These are phyloP conservation scores for Eupithecia tripunctaria DNA, from an alignment of 2,888 invertebrate species.

Conservation along the genomic window DNA sequence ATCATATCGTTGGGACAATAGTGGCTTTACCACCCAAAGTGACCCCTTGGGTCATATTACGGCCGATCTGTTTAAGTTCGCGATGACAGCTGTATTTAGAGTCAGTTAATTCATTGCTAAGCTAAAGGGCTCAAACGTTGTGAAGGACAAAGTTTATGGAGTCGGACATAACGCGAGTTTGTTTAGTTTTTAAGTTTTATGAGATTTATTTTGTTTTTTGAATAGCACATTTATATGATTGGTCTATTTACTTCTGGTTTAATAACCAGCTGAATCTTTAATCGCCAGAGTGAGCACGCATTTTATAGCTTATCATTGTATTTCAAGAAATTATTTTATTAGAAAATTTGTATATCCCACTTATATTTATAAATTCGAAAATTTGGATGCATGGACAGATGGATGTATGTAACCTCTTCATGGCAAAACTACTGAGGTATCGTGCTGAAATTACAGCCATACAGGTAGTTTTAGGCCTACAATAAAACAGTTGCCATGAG, in stretches of 20 bases:
- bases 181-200: neutral
- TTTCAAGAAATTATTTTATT: neutral
- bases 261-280: too few relatives aligned
- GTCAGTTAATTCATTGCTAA: conserved; percentile 42
- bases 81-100: conserved; percentile 48
- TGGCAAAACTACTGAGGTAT: too few relatives aligned
- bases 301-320: neutral
- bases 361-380: too few relatives aligned
- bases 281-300: too few relatives aligned
- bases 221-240: neutral
- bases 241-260: neutral
- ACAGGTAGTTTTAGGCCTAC: too few relatives aligned
- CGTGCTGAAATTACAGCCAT: too few relatives aligned
- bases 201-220: neutral
- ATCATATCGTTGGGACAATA: conserved; percentile 45
- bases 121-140: neutral
- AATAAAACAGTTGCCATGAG: too few relatives aligned
- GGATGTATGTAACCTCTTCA: too few relatives aligned
- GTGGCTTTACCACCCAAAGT: conserved; percentile 35
- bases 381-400: too few relatives aligned
- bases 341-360: too few relatives aligned
- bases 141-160: neutral
- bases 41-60: conserved; percentile 42
- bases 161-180: neutral
- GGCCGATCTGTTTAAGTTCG: conserved; percentile 44